Evolutionary conservation across 1,140 invertebrate species (phyloP).

Genomic region (Nymphalis io): DNA sequence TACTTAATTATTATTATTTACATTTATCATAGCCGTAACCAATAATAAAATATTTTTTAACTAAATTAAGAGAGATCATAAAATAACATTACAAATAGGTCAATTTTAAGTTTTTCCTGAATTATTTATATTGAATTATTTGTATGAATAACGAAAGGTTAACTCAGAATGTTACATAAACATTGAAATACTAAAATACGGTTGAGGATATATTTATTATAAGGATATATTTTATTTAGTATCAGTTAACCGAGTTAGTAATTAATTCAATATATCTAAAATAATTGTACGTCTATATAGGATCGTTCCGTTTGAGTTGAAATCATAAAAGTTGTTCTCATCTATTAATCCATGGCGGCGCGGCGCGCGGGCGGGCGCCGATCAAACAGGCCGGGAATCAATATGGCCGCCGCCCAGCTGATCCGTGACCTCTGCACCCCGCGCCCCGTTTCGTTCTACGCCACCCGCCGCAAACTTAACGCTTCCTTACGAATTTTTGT

Average conservation of each 20-base stretch:
- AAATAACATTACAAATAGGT: too few species aligned
- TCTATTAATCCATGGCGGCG: constrained; percentile 71
- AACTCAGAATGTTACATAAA: too few species aligned
- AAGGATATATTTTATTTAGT: too few species aligned
- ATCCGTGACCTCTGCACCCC: constrained; percentile 76
- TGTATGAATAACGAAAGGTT: too few species aligned
- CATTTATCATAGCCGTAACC: too few species aligned
- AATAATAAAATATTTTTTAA: too few species aligned
- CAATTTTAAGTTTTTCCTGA: too few species aligned
- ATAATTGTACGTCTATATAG: constrained; percentile 46
- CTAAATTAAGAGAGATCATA: too few species aligned
- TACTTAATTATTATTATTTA: too few species aligned
- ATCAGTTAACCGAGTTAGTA: constrained; percentile 1
- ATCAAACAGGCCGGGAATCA: constrained; percentile 79
- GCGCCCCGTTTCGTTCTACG: constrained; percentile 42
- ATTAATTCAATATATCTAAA: constrained; percentile 10
- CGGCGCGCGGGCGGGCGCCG: constrained; percentile 61
- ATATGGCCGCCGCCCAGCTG: constrained; percentile 78
- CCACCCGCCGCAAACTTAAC: constrained; percentile 60
- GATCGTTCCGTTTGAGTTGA: constrained; percentile 70
- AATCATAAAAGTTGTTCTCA: constrained; percentile 79
- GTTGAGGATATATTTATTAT: too few species aligned
- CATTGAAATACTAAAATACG: too few species aligned
- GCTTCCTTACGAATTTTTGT: constrained; percentile 47
- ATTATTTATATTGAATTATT: too few species aligned